Evolutionary conservation across 2,113 vertebrate genomes (phyloP), one percentile per base, ranked within the genome.

Genomic region (Benitochromis conjunctus): DNA sequence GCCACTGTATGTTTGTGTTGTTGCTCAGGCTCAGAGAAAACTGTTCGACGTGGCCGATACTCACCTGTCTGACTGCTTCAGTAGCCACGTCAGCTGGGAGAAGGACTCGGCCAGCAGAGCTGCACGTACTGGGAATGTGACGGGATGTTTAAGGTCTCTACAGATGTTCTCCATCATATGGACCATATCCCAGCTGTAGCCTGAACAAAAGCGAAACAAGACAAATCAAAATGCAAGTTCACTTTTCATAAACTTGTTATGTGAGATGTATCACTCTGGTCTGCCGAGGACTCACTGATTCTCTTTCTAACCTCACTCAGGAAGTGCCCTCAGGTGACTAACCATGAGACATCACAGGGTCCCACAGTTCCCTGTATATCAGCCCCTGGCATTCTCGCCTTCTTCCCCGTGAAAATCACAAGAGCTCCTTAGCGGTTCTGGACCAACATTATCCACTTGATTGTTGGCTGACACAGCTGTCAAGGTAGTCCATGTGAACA

Each of bases 81-180:
- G 86, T 31, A 99, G 94, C 98, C 98, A 99, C 1, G 90, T 56
- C 16, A 99, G 92, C 92, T 97, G 97, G 16, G 92, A 9, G 56
- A 95, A 86, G 2, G 98, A 99, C 88, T 96, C 94, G 24, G 90
- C 92, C 43, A 98, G 89, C 6, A 98, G 94, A 1, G 96, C 96
- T 11, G 97, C 98, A 82, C 97, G 96, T 3, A 99, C 97, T 48
- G 98, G 97, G 89, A 99, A 99, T 3, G 97, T 98, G 66, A 99
- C 93, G 0, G 96, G 96, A 85, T 98, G 96, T 48, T 38, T 89
- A 24, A 98, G 92, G 0, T 36, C 14, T 29, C n/a, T 90, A 83
- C 98, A 98, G 8, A 97, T 88, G 12, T 84, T 88, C 82, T 97
- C 96, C 98, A 99, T 99, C 88, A 94, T 92, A 56, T 92, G 95